Evolutionary conservation across 2,888 invertebrate species (phyloP).

Genomic region (Palloptera scutellata): DNA sequence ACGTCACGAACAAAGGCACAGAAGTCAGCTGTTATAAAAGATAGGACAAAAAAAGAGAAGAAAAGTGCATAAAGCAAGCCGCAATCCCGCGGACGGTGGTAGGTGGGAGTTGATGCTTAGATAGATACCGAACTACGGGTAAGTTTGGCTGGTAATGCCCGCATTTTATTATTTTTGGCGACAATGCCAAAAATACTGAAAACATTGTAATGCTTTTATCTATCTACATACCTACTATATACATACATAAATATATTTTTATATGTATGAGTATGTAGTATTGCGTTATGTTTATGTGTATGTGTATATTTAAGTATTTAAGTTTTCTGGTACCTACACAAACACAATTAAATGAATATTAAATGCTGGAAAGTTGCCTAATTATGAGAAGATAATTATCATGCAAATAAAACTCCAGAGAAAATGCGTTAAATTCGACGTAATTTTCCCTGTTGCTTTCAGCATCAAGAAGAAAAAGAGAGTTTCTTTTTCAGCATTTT

Average conservation of each 20-base stretch:
- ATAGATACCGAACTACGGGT: no score
- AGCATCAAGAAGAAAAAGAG: no score
- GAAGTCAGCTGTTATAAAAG: no score
- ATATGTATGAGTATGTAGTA: background rate
- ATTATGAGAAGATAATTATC: conserved; percentile 5
- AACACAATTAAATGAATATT: conserved; percentile 30
- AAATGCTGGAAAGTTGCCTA: conserved; percentile 10
- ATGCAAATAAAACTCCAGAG: background rate
- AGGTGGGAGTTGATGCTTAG: no score
- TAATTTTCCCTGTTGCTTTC: background rate
- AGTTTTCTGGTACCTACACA: conserved; percentile 18
- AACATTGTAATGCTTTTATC: conserved; percentile 55
- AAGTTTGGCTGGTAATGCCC: background rate
- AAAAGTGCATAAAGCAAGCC: background rate
- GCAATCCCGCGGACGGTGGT: background rate
- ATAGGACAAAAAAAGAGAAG: no score
- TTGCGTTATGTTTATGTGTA: background rate
- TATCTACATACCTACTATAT: conserved; percentile 21
- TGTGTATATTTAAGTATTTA: conserved; percentile 27
- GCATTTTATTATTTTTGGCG: conserved; percentile 21
- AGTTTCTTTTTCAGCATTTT: no score
- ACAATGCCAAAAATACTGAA: conserved; percentile 19
- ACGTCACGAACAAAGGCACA: no score
- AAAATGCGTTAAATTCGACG: background rate
- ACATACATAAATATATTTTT: conserved; percentile 20